Evolutionary conservation across 2,888 invertebrate genomes (phyloP), one percentile per base, ranked within the genome.

Genomic region (Ectemnius continuus): DNA sequence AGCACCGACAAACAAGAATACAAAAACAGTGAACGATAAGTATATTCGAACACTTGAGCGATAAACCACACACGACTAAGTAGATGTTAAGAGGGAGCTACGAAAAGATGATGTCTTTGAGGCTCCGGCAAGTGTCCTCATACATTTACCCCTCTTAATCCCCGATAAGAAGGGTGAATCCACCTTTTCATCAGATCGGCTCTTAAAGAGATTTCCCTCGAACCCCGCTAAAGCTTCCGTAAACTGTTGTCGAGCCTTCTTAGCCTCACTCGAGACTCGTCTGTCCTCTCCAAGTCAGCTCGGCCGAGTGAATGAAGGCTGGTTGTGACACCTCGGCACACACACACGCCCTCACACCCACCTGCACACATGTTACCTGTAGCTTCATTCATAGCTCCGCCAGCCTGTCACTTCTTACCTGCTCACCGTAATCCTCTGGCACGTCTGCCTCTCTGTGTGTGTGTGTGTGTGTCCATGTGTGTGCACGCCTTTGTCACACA

Each of bases 381-480:
- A 16, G 64, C 67, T 78, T 75, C 83, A 80, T 82, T 85, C 82
- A 83, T 70, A 67, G 69, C 75, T 73, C 65, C 60, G 46, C 47
- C 58, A 65, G 66, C 70, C 47, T 70, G 73, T 75, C 67, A 77
- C 79, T 68, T 79, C 76, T 80, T 82, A 78, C 69, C 67, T 16
- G n/a, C 52, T 52, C 60, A 45, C 18, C 72, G 60, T 76, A 78
- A 80, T 66, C 77, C 65, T 60, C 65, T 62, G 73, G 56, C 73
- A 70, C 72, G 79, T n/a, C n/a, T n/a, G n/a, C n/a, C n/a, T n/a
- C n/a, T n/a, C n/a, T n/a, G n/a, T n/a, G n/a, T n/a, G n/a, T n/a
- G n/a, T 59, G 61, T 47, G 23, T 36, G 6, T 36, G 11, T 36
- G 36, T 36, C 0, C 6, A 1, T 0, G 5, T 36, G 36, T 4